Percentiles rank a stretch among this genome's conserved stretches.
phyloP scores from a whole-genome alignment of 2,797 vertebrate species.

The Champsocephalus esox region DNA sequence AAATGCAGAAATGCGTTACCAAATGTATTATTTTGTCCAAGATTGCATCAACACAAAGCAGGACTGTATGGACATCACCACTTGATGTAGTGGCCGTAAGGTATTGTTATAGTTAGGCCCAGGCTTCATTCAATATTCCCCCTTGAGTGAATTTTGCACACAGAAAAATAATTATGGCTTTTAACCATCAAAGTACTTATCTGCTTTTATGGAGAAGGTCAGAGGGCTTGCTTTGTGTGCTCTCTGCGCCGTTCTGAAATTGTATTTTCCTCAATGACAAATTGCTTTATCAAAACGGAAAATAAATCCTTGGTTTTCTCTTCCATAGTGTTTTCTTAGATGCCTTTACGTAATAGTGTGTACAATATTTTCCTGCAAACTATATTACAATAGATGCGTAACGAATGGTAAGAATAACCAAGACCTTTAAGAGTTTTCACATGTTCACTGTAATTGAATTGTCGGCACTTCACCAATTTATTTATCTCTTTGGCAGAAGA shows the following conservation, averaged over 20 bases:
- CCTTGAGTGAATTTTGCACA: slow-evolving; percentile 68
- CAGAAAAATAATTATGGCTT: slow-evolving; percentile 74
- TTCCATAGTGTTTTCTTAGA: background rate
- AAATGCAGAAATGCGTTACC: slow-evolving; percentile 1
- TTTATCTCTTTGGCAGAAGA: background rate
- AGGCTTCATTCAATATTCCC: slow-evolving; percentile 56
- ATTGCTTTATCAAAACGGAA: slow-evolving; percentile 26
- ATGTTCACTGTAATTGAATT: slow-evolving; percentile 21
- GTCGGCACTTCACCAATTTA: slow-evolving; percentile 1
- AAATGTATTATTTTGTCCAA: background rate
- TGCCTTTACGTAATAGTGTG: slow-evolving; percentile 16
- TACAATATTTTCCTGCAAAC: slow-evolving; percentile 17
- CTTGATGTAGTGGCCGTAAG: slow-evolving; percentile 71
- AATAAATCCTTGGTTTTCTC: background rate
- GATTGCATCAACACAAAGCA: slow-evolving; percentile 38
- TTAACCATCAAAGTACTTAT: slow-evolving; percentile 73
- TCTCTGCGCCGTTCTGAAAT: slow-evolving; percentile 36
- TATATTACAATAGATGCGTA: slow-evolving; percentile 9
- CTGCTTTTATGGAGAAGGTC: slow-evolving; percentile 72
- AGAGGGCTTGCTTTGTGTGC: slow-evolving; percentile 61
- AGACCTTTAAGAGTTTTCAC: slow-evolving; percentile 25
- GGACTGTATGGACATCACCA: slow-evolving; percentile 56
- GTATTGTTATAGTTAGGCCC: slow-evolving; percentile 63
- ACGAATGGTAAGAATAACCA: slow-evolving; percentile 3
- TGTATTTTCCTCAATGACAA: slow-evolving; percentile 37